Evolutionary conservation across 2,113 vertebrate genomes (phyloP).

Genomic region (Cairina moschata): DNA sequence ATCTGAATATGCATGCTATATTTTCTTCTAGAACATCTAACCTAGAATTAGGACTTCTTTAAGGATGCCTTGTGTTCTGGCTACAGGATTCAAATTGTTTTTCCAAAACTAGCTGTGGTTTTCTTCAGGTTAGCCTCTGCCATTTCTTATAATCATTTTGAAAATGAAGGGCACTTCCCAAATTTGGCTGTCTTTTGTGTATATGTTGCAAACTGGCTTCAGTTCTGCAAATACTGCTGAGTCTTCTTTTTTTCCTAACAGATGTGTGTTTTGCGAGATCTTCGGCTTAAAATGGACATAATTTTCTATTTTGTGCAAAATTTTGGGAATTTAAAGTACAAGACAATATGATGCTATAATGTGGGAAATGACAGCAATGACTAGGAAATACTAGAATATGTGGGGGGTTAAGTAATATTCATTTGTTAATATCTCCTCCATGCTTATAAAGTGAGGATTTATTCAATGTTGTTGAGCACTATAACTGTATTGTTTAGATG

Average conservation of each 20-base stretch:
- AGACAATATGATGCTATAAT: background rate
- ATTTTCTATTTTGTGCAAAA: background rate
- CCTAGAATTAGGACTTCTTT: background rate
- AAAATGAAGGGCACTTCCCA: constrained; percentile 10
- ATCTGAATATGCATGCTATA: background rate
- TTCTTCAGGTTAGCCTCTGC: background rate
- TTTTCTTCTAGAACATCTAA: constrained; percentile 1
- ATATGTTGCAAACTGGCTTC: constrained; percentile 18
- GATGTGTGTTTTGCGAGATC: background rate
- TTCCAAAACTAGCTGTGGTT: background rate
- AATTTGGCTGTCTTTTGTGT: background rate
- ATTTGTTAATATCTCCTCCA: background rate
- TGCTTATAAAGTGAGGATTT: background rate
- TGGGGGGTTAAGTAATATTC: background rate
- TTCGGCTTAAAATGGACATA: background rate
- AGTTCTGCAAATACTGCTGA: background rate
- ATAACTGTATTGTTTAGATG: background rate
- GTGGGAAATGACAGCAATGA: background rate
- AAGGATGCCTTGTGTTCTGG: background rate
- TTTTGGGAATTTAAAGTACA: background rate
- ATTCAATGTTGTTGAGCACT: background rate
- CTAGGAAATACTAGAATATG: background rate
- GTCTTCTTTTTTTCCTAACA: background rate
- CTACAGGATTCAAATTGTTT: background rate
- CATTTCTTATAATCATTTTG: constrained; percentile 35